phyloP scores from a whole-genome alignment of 2,113 vertebrate genomes.

The Motacilla alba region DNA sequence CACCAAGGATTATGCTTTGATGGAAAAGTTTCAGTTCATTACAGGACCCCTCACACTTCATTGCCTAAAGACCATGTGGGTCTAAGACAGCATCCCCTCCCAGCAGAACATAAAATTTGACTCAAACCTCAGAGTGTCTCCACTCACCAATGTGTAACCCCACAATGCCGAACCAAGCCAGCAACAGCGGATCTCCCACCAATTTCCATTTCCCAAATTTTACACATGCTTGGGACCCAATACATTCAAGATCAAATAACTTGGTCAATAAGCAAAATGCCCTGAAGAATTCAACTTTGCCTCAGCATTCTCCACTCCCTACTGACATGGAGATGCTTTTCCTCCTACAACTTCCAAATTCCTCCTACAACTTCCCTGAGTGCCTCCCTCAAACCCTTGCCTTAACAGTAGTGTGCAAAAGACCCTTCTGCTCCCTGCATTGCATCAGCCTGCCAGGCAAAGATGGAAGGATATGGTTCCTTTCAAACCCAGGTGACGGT shows the following conservation, averaged over 20 bases:
- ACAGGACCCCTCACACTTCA: background rate
- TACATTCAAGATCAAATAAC: constrained; percentile 2
- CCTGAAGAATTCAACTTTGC: background rate
- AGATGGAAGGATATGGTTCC: background rate
- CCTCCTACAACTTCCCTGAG: constrained; percentile 52
- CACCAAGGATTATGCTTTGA: background rate
- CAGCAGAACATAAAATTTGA: background rate
- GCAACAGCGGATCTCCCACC: background rate
- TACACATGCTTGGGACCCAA: background rate
- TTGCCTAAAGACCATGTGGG: background rate
- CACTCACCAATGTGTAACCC: background rate
- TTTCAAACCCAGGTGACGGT: background rate
- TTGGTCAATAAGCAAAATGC: background rate
- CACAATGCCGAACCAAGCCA: background rate
- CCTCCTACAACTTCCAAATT: constrained; percentile 8
- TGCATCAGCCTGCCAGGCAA: background rate
- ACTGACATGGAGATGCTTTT: constrained; percentile 10
- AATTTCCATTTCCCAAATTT: background rate
- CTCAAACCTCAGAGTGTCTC: background rate
- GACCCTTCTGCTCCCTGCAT: background rate
- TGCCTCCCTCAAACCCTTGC: background rate
- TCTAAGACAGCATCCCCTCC: background rate
- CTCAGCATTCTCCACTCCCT: background rate
- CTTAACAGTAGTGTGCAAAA: constrained; percentile 10
- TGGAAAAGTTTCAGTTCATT: background rate